These are phyloP conservation scores for Anguilla japonica DNA, from an alignment of 2,113 vertebrate species.

Conservation along the genomic window DNA sequence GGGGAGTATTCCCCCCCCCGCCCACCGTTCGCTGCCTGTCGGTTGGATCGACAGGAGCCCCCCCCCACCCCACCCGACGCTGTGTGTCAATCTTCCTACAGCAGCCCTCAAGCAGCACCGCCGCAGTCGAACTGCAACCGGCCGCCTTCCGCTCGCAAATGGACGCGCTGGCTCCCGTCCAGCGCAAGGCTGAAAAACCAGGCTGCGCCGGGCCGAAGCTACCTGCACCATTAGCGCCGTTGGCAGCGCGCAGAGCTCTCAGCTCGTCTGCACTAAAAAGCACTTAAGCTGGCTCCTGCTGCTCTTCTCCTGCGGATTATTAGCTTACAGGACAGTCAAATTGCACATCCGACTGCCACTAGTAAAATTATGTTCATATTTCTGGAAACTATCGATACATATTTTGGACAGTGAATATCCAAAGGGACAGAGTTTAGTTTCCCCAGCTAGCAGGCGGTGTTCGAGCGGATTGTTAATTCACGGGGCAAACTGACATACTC, in stretches of 20 bases:
- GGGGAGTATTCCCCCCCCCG: not conserved
- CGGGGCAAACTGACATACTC: too few relatives aligned
- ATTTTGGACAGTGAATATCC: not conserved
- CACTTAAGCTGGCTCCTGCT: not conserved
- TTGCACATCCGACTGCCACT: not conserved
- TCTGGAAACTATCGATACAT: not conserved
- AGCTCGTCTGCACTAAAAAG: not conserved
- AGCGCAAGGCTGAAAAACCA: slow-evolving; percentile 16
- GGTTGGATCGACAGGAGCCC: slow-evolving; percentile 12
- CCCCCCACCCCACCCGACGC: not conserved
- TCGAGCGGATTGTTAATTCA: too few relatives aligned
- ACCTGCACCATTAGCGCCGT: slow-evolving; percentile 19
- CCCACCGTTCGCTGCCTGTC: not conserved
- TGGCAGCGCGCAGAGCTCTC: not conserved
- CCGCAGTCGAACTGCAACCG: slow-evolving; percentile 47
- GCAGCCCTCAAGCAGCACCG: slow-evolving; percentile 39
- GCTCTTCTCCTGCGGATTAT: not conserved
- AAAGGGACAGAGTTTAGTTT: not conserved
- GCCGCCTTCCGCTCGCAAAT: slow-evolving; percentile 59
- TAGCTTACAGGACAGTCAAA: not conserved
- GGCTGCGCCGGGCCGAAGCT: not conserved
- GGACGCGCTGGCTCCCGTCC: slow-evolving; percentile 56
- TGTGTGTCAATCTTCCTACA: not conserved
- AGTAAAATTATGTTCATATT: not conserved
- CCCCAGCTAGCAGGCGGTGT: too few relatives aligned